Base-by-base conservation (phyloP, 2,797 vertebrate species). In the Tangara arthus region DNA sequence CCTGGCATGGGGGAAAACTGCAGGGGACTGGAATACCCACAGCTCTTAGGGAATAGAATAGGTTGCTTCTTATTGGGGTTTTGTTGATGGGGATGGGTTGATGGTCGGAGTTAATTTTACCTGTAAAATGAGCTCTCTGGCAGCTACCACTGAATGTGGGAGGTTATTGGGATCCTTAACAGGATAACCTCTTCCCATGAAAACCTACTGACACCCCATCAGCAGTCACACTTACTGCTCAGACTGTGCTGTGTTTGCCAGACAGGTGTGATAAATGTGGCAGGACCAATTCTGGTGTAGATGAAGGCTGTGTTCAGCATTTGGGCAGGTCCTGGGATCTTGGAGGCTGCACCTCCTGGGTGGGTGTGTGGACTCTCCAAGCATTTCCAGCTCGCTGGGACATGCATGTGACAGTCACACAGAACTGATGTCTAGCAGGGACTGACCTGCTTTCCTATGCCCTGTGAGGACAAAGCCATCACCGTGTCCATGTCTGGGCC, bases 301-400 rank as follows among this genome's bases (percentile, higher is more conserved):
- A 50, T 68, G 22, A 44, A 78, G 77, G 34, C 57, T 12, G n/a
- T 52, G 27, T 37, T 66, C 42, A 44, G 34, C 20, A 65, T 37
- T 93, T 47, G 41, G 47, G 61, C 53, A 92, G 35, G 44, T 22
- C 22, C 55, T 41, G 42, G 0, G 16, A 39, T 56, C 28, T 32
- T 1, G 4, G 77, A 68, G 61, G 37, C 90, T 5, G 6, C 17
- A 35, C 52, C 65, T 50, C 0, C 0, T 57, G 42, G 68, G 0
- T 61, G 39, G 46, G 17, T 0, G 0, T 39, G 39, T 8, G 16
- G 72, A 15, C 44, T 56, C 59, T 24, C 0, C 0, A 60, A 76
- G 21, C 20, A 5, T 53, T 88, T 86, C 42, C 59, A 52, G 0
- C 44, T 53, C 5, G 1, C 23, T 68, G 22, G 52, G 71, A 55